These are phyloP conservation scores for Tapirus indicus DNA, from an alignment of 2,797 vertebrate genomes.

Conservation along the genomic window DNA sequence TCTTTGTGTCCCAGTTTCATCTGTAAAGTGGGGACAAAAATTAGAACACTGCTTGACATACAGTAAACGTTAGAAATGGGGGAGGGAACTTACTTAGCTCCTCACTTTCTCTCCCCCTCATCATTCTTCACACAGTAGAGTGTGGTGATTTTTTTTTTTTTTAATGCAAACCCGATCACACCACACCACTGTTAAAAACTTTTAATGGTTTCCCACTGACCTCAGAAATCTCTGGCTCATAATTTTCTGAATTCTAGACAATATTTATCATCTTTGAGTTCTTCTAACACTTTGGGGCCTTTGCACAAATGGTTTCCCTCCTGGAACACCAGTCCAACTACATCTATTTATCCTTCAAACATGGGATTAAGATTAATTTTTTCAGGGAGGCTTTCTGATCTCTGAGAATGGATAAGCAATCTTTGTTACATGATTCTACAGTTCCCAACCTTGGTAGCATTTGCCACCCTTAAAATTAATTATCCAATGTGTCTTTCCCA, in stretches of 20 bases:
- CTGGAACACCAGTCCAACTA: background rate
- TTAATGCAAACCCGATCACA: slow-evolving; percentile 7
- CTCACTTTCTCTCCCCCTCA: background rate
- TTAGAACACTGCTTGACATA: background rate
- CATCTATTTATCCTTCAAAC: slow-evolving; percentile 31
- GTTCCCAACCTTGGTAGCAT: background rate
- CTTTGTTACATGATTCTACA: background rate
- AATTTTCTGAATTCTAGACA: slow-evolving; percentile 50
- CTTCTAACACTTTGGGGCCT: background rate
- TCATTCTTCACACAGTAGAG: background rate
- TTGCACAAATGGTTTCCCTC: background rate
- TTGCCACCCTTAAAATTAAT: background rate
- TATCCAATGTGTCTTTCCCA: background rate
- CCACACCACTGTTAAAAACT: background rate
- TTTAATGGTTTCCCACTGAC: background rate
- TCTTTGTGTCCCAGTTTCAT: background rate
- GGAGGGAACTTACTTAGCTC: background rate
- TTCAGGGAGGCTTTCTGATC: slow-evolving; percentile 12
- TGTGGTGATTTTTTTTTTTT: background rate
- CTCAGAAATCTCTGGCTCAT: background rate
- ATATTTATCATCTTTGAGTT: background rate
- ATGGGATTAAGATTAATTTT: background rate
- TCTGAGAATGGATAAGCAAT: background rate
- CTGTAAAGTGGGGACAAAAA: slow-evolving; percentile 27
- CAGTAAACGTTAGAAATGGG: background rate